Evolutionary conservation across 2,888 invertebrate genomes (phyloP).

Genomic region (Bembecia ichneumoniformis): DNA sequence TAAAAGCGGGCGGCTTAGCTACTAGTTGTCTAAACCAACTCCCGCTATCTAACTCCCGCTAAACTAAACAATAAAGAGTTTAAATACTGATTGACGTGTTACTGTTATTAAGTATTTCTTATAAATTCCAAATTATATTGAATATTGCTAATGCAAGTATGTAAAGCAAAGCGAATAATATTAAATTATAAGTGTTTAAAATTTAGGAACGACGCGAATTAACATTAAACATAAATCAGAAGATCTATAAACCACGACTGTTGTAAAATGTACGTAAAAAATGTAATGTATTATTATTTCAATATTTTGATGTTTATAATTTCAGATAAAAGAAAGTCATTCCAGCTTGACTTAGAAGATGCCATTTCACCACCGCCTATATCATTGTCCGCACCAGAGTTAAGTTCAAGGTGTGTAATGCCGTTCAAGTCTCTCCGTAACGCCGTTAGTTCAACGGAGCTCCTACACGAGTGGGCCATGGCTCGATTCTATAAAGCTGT

Average conservation of each 20-base stretch:
- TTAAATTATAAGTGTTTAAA: too few relatives aligned
- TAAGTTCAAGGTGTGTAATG: conserved; percentile 66
- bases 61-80: not conserved
- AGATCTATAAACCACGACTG: too few relatives aligned
- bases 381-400: conserved; percentile 86
- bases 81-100: not conserved
- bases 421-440: conserved; percentile 76
- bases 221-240: too few relatives aligned
- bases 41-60: conserved; percentile 10
- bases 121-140: too few relatives aligned
- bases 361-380: conserved; percentile 82
- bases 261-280: conserved; percentile 6
- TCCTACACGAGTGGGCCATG: conserved; percentile 87
- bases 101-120: too few relatives aligned
- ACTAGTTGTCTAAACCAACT: conserved; percentile 20
- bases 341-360: conserved; percentile 77
- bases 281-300: too few relatives aligned
- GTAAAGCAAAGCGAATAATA: too few relatives aligned
- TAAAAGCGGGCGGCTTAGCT: conserved; percentile 23
- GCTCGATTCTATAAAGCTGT: conserved; percentile 85
- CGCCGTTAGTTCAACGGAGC: conserved; percentile 86
- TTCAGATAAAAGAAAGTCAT: conserved; percentile 70
- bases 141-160: too few relatives aligned
- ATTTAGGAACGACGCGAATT: too few relatives aligned
- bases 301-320: conserved; percentile 13